phyloP scores from a whole-genome alignment of 2,888 invertebrate genomes.

The Galerucella nymphaeae region DNA sequence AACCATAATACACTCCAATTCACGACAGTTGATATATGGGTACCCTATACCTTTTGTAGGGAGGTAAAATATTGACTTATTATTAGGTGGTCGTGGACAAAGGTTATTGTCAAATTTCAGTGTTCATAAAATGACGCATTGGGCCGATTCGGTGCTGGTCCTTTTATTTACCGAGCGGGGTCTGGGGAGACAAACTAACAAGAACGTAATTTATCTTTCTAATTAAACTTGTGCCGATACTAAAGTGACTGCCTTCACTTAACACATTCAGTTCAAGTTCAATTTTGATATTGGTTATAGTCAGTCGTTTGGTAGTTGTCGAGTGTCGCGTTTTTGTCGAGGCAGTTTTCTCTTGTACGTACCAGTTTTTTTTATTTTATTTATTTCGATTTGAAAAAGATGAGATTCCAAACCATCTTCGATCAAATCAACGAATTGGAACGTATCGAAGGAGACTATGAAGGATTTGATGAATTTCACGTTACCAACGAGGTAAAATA shows the following conservation, averaged over 20 bases:
- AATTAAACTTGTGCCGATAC: conserved; percentile 22
- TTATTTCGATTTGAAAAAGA: conserved; percentile 32
- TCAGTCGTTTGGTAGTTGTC: neutral
- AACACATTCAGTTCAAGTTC: conserved; percentile 21
- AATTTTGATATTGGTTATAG: neutral
- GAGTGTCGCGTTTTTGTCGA: neutral
- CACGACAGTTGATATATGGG: no score
- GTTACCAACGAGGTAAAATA: conserved; percentile 50
- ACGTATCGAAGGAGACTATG: conserved; percentile 47
- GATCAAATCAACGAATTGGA: conserved; percentile 52
- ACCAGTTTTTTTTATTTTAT: neutral
- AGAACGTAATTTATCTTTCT: conserved; percentile 16
- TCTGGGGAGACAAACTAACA: neutral
- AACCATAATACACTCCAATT: no score
- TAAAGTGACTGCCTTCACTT: conserved; percentile 9
- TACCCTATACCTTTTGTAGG: no score
- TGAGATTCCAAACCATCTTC: conserved; percentile 53
- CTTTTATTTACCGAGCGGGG: conserved; percentile 7
- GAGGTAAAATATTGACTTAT: no score
- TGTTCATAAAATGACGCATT: neutral
- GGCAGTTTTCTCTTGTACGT: neutral
- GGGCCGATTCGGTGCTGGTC: neutral
- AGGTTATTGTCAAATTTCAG: neutral
- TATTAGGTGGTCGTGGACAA: no score
- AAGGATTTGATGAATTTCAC: conserved; percentile 42